Percentiles rank a stretch among this genome's conserved stretches.
phyloP scores from a whole-genome alignment of 2,113 vertebrate species.

The Meles meles region DNA sequence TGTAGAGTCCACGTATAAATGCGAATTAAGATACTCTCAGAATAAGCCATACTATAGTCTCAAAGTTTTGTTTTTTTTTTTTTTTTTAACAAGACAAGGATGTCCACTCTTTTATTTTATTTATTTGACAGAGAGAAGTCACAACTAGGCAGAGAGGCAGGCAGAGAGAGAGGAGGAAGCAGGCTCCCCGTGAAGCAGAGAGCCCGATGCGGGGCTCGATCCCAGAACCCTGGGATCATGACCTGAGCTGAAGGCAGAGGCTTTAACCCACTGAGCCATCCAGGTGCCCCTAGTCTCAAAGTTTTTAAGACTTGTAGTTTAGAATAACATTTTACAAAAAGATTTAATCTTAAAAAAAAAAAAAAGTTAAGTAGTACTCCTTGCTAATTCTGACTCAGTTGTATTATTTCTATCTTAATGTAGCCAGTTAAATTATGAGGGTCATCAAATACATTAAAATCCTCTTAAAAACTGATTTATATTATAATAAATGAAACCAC shows the following conservation, averaged over 20 bases:
- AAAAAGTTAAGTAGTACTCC: background rate
- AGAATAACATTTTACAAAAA: background rate
- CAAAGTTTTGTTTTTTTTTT: too few relatives aligned
- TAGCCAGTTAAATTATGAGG: background rate
- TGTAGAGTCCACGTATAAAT: background rate
- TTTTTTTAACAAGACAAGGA: too few relatives aligned
- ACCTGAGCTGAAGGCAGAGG: too few relatives aligned
- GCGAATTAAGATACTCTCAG: background rate
- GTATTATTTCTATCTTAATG: background rate
- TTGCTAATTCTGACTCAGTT: background rate
- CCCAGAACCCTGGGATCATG: too few relatives aligned
- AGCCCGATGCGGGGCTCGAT: too few relatives aligned
- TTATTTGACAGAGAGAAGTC: too few relatives aligned
- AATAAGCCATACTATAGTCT: background rate
- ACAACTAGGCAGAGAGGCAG: too few relatives aligned
- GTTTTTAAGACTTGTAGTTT: background rate
- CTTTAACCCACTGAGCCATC: too few relatives aligned
- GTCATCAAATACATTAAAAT: background rate
- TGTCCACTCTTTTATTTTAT: too few relatives aligned
- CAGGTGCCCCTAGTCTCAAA: background rate
- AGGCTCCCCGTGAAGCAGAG: too few relatives aligned
- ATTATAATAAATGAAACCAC: background rate
- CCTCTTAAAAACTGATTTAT: background rate
- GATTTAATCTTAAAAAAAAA: background rate
- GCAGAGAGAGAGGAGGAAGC: too few relatives aligned